Conservation (phyloP, 2,888 invertebrate genomes). For the Ornithoptera alexandrae region DNA sequence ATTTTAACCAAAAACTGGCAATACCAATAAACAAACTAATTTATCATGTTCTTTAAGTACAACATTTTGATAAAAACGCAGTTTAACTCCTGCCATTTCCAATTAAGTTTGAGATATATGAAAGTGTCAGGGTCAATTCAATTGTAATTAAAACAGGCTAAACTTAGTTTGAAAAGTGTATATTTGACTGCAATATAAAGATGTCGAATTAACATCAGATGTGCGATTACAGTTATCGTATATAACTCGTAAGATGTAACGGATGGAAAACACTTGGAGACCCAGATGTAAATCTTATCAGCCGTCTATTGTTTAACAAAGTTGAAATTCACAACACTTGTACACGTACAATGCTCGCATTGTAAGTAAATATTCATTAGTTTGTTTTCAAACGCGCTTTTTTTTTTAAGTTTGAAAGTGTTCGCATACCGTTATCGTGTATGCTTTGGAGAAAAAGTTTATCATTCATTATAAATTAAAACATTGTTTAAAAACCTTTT, state of each 20-base stretch:
- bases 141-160: too few relatives aligned
- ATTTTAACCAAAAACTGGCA: too few relatives aligned
- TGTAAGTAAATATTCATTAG: conserved; percentile 15
- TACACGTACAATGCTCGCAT: conserved; percentile 19
- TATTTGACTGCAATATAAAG: background rate
- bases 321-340: conserved; percentile 24
- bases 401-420: background rate
- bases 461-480: background rate
- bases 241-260: conserved; percentile 15
- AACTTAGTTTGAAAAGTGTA: too few relatives aligned
- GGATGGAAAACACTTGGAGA: conserved; percentile 15
- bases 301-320: conserved; percentile 27
- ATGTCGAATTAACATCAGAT: background rate
- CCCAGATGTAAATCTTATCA: conserved; percentile 29
- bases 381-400: background rate
- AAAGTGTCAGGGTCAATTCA: too few relatives aligned
- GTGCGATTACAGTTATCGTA: conserved; percentile 13
- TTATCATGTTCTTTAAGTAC: too few relatives aligned
- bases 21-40: too few relatives aligned
- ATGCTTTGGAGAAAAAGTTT: background rate
- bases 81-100: too few relatives aligned
- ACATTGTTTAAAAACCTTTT: background rate
- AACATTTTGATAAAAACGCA: too few relatives aligned
- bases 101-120: too few relatives aligned
- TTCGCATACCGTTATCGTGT: background rate